Evolutionary conservation across 1,140 invertebrate species (phyloP).

Genomic region (Scaptodrosophila lebanonensis): DNA sequence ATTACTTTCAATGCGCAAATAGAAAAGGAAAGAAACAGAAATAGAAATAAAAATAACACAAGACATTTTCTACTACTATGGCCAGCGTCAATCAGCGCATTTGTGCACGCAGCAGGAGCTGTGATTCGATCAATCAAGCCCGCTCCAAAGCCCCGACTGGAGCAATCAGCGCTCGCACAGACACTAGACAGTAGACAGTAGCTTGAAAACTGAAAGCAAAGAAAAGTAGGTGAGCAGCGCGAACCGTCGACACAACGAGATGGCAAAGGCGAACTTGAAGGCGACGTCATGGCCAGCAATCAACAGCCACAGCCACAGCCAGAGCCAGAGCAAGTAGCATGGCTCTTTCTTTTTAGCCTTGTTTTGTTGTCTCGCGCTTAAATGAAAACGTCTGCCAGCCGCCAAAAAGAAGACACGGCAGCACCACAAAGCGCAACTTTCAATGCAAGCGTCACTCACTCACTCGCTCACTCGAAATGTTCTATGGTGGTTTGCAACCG

Average conservation of each 20-base stretch:
- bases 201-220: constrained; percentile 52
- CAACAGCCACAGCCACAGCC: constrained; percentile 12
- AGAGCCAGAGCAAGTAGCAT: background rate
- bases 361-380: constrained; percentile 31
- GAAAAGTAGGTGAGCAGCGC: constrained; percentile 69
- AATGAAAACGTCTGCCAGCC: constrained; percentile 60
- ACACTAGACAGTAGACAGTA: constrained; percentile 26
- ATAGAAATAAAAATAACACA: background rate
- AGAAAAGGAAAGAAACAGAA: constrained; percentile 32
- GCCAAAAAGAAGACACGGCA: too few relatives aligned
- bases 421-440: constrained; percentile 28
- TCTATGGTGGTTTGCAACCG: constrained; percentile 9
- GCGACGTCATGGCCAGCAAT: constrained; percentile 37
- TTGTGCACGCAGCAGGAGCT: constrained; percentile 64
- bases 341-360: constrained; percentile 18
- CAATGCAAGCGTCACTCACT: constrained; percentile 31
- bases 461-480: constrained; percentile 5
- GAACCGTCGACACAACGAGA: background rate
- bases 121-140: constrained; percentile 58
- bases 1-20: constrained; percentile 73
- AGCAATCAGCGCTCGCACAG: constrained; percentile 32
- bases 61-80: background rate
- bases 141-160: constrained; percentile 36
- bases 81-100: constrained; percentile 59
- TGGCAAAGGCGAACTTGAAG: background rate